Evolutionary conservation across 2,888 invertebrate genomes (phyloP).

Genomic region (Pristionchus exspectatus): DNA sequence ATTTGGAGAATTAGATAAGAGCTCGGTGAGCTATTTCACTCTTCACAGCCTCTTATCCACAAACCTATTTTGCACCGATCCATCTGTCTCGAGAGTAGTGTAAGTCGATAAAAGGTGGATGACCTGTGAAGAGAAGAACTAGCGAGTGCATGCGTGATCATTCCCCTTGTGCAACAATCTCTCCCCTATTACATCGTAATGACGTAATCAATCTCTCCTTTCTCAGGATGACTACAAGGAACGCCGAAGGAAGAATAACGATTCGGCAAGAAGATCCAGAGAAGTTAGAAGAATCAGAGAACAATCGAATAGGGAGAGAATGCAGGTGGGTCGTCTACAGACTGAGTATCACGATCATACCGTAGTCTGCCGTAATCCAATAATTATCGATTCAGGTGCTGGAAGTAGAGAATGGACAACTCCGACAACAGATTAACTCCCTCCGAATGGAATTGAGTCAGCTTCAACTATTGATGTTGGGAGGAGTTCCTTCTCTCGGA

Average conservation of each 20-base stretch:
- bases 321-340: constrained; percentile 27
- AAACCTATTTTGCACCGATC: neutral
- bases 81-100: neutral
- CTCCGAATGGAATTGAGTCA: constrained; percentile 51
- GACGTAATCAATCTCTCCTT: neutral
- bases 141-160: neutral
- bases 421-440: constrained; percentile 35
- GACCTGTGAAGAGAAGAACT: neutral
- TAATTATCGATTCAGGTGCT: constrained; percentile 42
- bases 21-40: constrained; percentile 28
- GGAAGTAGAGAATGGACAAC: constrained; percentile 54
- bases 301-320: constrained; percentile 47
- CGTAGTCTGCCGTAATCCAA: neutral
- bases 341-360: neutral
- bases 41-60: too few relatives aligned
- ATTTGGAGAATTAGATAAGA: constrained; percentile 37
- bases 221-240: constrained; percentile 53
- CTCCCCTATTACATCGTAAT: neutral
- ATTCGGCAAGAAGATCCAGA: constrained; percentile 52
- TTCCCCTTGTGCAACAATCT: neutral
- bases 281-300: constrained; percentile 50
- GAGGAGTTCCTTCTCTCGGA: neutral
- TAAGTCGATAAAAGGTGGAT: neutral
- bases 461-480: constrained; percentile 41
- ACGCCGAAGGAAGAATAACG: constrained; percentile 55